Base-by-base conservation (phyloP, 2,113 vertebrate genomes). In the Pelmatolapia mariae region DNA sequence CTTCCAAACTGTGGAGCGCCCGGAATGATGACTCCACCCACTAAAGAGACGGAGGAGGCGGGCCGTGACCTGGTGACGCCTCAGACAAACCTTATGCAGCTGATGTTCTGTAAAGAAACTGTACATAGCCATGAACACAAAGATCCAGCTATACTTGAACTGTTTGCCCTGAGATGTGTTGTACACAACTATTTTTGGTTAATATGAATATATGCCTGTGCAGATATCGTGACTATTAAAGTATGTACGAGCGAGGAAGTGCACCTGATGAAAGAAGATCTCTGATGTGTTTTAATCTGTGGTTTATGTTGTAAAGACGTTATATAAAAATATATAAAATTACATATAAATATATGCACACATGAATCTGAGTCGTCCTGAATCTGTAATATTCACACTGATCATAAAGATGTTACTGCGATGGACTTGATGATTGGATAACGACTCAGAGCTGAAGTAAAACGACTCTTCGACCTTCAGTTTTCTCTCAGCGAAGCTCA, bases 111-210 rank as follows among this genome's bases (percentile, higher is more conserved):
- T 84, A 40, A 81, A 82, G 84, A 31, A 61, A 45, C 57, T 93
- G 89, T 89, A 88, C 81, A 92, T 81, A 89, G 10, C 47, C 33
- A 71, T 47, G 82, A n/a, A 78, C 16, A 87, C 18, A 89, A 76
- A 85, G 22, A 57, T 90, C 87, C 86, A 90, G 56, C 36, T 56
- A 91, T 82, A 93, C 89, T 92, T 93, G 88, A 95, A 95, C 53
- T 45, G 61, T 91, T 91, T 54, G n/a, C 16, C 50, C 59, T 54
- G 84, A 86, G 54, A 88, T 80, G 80, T 91, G 83, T 81, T 89
- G 68, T 82, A 86, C 88, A 89, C 90, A 6, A 79, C 10, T 93
- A 87, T 94, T 95, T 93, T 86, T 81, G 52, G n/a, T 76, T 81
- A 38, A 90, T 90, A 93, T 93, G 87, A 93, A 92, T 26, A 82